A percentile compares a stretch with the other conserved stretches of the same genome.
phyloP scores from a whole-genome alignment of 2,113 vertebrate genomes.

The Haemorhous mexicanus region DNA sequence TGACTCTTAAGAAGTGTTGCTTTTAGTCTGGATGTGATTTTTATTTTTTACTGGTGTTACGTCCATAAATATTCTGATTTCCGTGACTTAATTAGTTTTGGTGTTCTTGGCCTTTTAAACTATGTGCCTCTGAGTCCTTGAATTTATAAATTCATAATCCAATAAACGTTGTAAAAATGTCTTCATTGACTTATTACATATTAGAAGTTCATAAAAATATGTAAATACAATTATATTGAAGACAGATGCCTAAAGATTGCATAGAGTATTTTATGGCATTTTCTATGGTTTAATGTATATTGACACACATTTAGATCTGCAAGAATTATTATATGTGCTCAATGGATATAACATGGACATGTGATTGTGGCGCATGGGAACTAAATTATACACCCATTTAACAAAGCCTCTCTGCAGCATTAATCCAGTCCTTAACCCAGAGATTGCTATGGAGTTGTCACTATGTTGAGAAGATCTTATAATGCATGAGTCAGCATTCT shows the following conservation, averaged over 20 bases:
- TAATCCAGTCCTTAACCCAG: neutral
- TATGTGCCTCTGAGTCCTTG: slow-evolving; percentile 80
- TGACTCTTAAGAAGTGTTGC: slow-evolving; percentile 70
- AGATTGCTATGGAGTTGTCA: neutral
- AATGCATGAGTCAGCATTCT: neutral
- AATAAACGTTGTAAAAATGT: slow-evolving; percentile 82
- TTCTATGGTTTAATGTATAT: slow-evolving; percentile 33
- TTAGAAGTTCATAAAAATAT: slow-evolving; percentile 42
- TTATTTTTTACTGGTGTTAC: slow-evolving; percentile 74
- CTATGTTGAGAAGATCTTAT: slow-evolving; percentile 24
- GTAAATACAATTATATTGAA: slow-evolving; percentile 59
- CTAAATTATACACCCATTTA: neutral
- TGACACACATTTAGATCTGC: slow-evolving; percentile 5
- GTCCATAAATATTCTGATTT: slow-evolving; percentile 65
- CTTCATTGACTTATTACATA: slow-evolving; percentile 67
- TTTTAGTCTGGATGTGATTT: slow-evolving; percentile 69
- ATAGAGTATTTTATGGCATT: slow-evolving; percentile 52
- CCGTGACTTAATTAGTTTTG: slow-evolving; percentile 74
- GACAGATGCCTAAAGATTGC: slow-evolving; percentile 35
- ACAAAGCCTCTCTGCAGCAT: neutral
- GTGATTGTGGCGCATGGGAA: neutral
- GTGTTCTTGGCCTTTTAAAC: slow-evolving; percentile 78
- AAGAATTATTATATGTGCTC: neutral
- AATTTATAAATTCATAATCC: slow-evolving; percentile 81
- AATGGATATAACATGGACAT: neutral